Evolutionary conservation across 2,113 vertebrate species (phyloP).

Genomic region (Aviceda subcristata): DNA sequence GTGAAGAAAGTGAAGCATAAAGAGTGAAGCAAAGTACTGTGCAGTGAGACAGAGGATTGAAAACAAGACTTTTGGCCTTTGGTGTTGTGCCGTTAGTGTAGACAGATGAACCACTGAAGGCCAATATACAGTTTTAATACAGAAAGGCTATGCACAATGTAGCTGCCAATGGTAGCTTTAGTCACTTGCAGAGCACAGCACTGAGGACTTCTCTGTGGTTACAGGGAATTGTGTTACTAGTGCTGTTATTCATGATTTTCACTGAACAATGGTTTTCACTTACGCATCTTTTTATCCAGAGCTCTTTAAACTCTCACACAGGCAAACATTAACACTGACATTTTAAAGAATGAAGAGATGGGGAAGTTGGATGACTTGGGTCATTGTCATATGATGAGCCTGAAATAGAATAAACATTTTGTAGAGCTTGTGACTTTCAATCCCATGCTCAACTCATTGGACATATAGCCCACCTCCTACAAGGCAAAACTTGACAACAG

Average conservation of each 20-base stretch:
- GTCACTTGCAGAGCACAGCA: neutral
- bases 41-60: neutral
- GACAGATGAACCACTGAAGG: neutral
- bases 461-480: neutral
- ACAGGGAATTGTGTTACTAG: neutral
- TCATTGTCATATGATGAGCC: slow-evolving; percentile 29
- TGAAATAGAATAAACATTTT: slow-evolving; percentile 1
- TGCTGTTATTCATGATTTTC: neutral
- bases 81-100: neutral
- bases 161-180: neutral
- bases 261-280: neutral
- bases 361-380: slow-evolving; percentile 13
- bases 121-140: neutral
- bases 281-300: neutral
- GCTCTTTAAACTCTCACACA: neutral
- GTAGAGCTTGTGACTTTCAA: slow-evolving; percentile 7
- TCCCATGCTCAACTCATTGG: neutral
- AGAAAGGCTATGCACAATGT: neutral
- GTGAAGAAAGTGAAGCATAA: neutral
- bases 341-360: neutral
- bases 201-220: neutral
- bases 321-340: neutral
- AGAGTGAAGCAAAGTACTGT: neutral
- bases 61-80: neutral
- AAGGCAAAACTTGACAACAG: neutral